phyloP scores from a whole-genome alignment of 1,140 invertebrate genomes.

The Glomeris maerens region DNA sequence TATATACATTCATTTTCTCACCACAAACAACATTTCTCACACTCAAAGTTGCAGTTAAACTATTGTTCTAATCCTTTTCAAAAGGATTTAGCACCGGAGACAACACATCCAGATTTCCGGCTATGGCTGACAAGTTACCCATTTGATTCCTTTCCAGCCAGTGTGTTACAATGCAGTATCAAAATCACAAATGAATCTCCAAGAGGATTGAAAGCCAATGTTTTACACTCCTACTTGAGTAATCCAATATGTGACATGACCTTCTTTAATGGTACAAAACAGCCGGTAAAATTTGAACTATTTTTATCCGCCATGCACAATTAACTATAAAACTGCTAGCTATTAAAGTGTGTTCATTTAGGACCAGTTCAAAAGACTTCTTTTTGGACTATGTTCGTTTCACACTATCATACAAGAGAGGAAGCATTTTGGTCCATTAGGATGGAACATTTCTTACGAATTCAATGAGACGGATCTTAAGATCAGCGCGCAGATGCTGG shows the following conservation, averaged over 20 bases:
- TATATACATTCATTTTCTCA: too few relatives aligned
- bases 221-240: conserved; percentile 33
- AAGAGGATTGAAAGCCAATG: conserved; percentile 35
- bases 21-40: too few relatives aligned
- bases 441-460: conserved; percentile 39
- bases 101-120: conserved; percentile 31
- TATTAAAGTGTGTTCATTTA: conserved; percentile 27
- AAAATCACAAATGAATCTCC: conserved; percentile 40
- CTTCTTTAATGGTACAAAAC: conserved; percentile 44
- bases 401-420: conserved; percentile 39
- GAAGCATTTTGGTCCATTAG: conserved; percentile 36
- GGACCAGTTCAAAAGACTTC: conserved; percentile 39
- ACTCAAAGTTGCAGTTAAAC: too few relatives aligned
- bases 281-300: too few relatives aligned
- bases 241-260: conserved; percentile 36
- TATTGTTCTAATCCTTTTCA: too few relatives aligned
- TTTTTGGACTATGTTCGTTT: conserved; percentile 41
- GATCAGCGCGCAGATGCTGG: conserved; percentile 36
- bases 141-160: conserved; percentile 33
- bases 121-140: conserved; percentile 40
- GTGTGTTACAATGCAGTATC: conserved; percentile 37
- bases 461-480: conserved; percentile 39
- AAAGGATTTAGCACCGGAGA: conserved; percentile 34
- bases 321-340: conserved; percentile 32
- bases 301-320: too few relatives aligned